Evolutionary conservation across 2,888 invertebrate genomes (phyloP).

Genomic region (Spialia ferax): DNA sequence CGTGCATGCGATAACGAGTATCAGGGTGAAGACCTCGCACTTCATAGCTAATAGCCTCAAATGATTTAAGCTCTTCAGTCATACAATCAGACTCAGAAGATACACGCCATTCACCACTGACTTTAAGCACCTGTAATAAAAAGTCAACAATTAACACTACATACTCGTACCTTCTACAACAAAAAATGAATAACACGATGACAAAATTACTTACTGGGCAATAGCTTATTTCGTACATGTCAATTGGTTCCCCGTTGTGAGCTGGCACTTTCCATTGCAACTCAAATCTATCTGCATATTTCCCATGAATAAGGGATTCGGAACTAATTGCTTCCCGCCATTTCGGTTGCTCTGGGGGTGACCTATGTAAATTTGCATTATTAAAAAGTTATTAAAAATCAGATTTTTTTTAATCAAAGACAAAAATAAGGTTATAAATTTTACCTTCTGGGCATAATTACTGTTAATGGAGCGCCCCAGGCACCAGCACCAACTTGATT

Average conservation of each 20-base stretch:
- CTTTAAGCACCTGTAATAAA: slow-evolving; percentile 86
- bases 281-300: slow-evolving; percentile 92
- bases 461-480: slow-evolving; percentile 89
- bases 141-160: too few relatives aligned
- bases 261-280: slow-evolving; percentile 94
- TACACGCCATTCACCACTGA: slow-evolving; percentile 89
- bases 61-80: slow-evolving; percentile 87
- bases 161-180: too few relatives aligned
- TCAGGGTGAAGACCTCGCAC: slow-evolving; percentile 91
- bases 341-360: slow-evolving; percentile 90
- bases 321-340: slow-evolving; percentile 78
- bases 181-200: too few relatives aligned
- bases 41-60: slow-evolving; percentile 88
- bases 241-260: slow-evolving; percentile 96
- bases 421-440: not conserved
- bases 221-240: slow-evolving; percentile 92
- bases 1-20: slow-evolving; percentile 93
- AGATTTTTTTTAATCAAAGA: slow-evolving; percentile 16
- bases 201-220: slow-evolving; percentile 88
- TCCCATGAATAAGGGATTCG: slow-evolving; percentile 78
- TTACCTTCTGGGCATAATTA: slow-evolving; percentile 91
- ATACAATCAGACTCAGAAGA: slow-evolving; percentile 85
- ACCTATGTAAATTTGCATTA: slow-evolving; percentile 66
- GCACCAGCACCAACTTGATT: slow-evolving; percentile 94
- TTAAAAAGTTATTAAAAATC: slow-evolving; percentile 22